phyloP scores from a whole-genome alignment of 2,888 invertebrate genomes.

The Apotomis betuletana region DNA sequence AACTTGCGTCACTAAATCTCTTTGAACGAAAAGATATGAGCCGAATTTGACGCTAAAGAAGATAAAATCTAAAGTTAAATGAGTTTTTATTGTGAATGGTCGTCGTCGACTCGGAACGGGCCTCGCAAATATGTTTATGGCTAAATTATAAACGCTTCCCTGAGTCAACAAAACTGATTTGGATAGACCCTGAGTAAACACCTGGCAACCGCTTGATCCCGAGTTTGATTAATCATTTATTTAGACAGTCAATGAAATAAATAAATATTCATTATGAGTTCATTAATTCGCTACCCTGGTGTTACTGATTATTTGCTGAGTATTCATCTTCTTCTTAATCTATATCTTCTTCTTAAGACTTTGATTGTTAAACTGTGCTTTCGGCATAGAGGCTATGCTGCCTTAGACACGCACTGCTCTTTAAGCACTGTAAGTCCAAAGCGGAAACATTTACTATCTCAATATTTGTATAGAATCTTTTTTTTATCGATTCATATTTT shows the following conservation, averaged over 20 bases:
- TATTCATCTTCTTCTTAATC: no score
- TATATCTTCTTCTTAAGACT: no score
- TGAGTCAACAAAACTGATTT: constrained; percentile 34
- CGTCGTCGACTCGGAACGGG: constrained; percentile 4
- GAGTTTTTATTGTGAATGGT: constrained; percentile 28
- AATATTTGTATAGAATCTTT: no score
- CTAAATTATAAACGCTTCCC: constrained; percentile 16
- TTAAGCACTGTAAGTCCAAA: no score
- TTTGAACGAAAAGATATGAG: neutral
- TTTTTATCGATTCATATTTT: no score
- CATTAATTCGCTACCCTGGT: neutral
- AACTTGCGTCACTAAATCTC: neutral
- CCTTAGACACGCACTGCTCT: no score
- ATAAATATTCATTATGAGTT: neutral
- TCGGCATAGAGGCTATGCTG: no score
- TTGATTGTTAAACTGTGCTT: no score
- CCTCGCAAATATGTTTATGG: neutral
- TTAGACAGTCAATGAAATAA: constrained; percentile 11
- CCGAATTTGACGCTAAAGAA: constrained; percentile 1
- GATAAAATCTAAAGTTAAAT: constrained; percentile 20
- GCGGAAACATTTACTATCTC: no score
- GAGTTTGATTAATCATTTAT: constrained; percentile 22
- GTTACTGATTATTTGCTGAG: neutral
- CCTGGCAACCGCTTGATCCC: constrained; percentile 2
- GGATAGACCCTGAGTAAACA: constrained; percentile 26